Conservation (phyloP, 2,888 invertebrate species). For the Seladonia tumulorum region DNA sequence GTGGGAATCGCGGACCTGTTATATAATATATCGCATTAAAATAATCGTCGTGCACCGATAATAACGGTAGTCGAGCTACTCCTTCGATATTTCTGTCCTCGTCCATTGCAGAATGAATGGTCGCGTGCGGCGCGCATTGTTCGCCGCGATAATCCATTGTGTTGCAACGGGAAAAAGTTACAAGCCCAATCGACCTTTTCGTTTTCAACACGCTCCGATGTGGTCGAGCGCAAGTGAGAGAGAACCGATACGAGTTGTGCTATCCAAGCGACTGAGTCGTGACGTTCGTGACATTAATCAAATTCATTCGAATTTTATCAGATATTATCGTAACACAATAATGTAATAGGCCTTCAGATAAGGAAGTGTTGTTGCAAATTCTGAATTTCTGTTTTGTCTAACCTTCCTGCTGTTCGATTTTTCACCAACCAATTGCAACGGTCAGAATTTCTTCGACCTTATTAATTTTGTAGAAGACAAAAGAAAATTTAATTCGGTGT, state of each 20-base stretch:
- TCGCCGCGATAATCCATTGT: constrained; percentile 44
- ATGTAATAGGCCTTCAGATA: background rate
- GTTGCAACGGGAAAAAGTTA: constrained; percentile 46
- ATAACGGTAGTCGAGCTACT: constrained; percentile 53
- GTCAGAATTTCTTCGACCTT: background rate
- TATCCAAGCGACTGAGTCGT: background rate
- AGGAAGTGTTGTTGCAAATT: background rate
- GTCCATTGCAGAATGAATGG: constrained; percentile 24
- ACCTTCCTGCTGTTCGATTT: background rate
- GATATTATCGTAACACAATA: background rate
- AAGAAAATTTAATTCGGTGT: background rate
- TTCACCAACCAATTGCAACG: background rate
- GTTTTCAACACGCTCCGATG: constrained; percentile 19
- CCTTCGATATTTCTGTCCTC: background rate
- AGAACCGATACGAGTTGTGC: background rate
- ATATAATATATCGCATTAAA: constrained; percentile 44
- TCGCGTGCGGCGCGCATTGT: constrained; percentile 53
- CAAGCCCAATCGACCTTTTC: constrained; percentile 48
- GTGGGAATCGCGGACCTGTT: constrained; percentile 39
- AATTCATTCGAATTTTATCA: background rate
- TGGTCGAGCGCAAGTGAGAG: background rate
- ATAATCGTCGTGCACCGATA: constrained; percentile 47
- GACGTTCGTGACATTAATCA: constrained; percentile 9
- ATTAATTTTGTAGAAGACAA: background rate
- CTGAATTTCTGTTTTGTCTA: background rate